These are phyloP conservation scores for Neosilurus mollespiculum DNA, from an alignment of 2,797 vertebrate species.

Conservation along the genomic window DNA sequence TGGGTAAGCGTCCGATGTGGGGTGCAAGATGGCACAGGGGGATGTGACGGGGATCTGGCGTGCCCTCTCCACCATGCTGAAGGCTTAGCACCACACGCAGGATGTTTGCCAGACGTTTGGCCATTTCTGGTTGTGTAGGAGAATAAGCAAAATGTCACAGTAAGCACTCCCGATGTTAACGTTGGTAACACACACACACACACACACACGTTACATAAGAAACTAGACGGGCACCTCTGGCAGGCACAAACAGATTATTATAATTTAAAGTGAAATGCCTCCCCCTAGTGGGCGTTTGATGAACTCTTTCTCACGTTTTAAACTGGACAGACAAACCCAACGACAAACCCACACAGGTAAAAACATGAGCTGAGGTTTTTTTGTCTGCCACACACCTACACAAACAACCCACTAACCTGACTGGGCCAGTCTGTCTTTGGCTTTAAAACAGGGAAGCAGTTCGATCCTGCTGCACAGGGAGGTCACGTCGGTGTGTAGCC, in stretches of 20 bases:
- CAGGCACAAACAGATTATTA: too few species aligned
- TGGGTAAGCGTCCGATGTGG: slow-evolving; percentile 85
- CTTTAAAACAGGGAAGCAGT: slow-evolving; percentile 83
- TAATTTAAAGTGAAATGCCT: too few species aligned
- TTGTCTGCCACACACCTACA: too few species aligned
- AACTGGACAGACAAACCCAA: too few species aligned
- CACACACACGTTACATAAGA: too few species aligned
- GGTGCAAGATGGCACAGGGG: slow-evolving; percentile 83
- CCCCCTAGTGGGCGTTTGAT: too few species aligned
- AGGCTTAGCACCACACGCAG: slow-evolving; percentile 85
- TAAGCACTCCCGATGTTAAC: too few species aligned
- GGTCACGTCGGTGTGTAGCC: slow-evolving; percentile 82
- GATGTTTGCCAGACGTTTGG: slow-evolving; percentile 90
- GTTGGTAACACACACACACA: too few species aligned
- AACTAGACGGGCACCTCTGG: too few species aligned
- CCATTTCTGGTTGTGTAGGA: slow-evolving; percentile 82
- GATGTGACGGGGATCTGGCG: slow-evolving; percentile 64
- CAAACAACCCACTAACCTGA: slow-evolving; percentile 75
- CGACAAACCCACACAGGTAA: too few species aligned
- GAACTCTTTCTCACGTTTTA: too few species aligned
- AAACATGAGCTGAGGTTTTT: too few species aligned
- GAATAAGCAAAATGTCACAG: not conserved
- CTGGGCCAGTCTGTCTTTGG: slow-evolving; percentile 89
- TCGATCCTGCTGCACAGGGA: slow-evolving; percentile 89
- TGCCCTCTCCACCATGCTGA: slow-evolving; percentile 75